Conservation (phyloP, 2,113 vertebrate genomes). For the Engystomops pustulosus region DNA sequence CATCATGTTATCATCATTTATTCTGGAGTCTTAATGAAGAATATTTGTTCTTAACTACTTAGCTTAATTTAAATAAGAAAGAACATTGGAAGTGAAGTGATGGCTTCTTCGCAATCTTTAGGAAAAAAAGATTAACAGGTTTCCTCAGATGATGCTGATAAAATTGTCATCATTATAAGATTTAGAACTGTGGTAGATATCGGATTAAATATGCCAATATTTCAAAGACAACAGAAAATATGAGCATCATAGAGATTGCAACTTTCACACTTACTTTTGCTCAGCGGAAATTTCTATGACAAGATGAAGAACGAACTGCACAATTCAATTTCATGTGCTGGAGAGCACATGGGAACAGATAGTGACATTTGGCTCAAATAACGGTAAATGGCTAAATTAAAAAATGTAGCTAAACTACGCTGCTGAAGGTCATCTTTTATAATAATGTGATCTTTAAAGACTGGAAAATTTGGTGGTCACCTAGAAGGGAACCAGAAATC, state of each 20-base stretch:
- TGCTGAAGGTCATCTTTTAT: not conserved
- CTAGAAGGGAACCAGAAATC: conserved; percentile 11
- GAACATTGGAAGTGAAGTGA: not conserved
- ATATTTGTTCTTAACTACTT: not conserved
- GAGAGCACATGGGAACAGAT: conserved; percentile 47
- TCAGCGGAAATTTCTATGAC: not conserved
- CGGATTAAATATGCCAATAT: not conserved
- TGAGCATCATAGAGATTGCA: not conserved
- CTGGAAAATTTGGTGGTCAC: conserved; percentile 1
- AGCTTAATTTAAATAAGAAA: not conserved
- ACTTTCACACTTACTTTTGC: not conserved
- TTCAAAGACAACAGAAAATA: not conserved
- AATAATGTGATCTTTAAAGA: conserved; percentile 18
- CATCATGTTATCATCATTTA: not conserved
- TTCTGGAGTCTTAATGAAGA: conserved; percentile 54
- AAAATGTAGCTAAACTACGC: not conserved
- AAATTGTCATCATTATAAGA: not conserved
- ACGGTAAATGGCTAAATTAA: conserved; percentile 41
- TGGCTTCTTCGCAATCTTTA: not conserved
- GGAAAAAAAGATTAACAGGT: not conserved
- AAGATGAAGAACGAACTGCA: conserved; percentile 17
- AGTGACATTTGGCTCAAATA: conserved; percentile 52
- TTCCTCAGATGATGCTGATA: not conserved
- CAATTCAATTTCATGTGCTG: conserved; percentile 57
- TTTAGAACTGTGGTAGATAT: not conserved